phyloP scores from a whole-genome alignment of 1,140 invertebrate genomes.

The Manduca sexta region DNA sequence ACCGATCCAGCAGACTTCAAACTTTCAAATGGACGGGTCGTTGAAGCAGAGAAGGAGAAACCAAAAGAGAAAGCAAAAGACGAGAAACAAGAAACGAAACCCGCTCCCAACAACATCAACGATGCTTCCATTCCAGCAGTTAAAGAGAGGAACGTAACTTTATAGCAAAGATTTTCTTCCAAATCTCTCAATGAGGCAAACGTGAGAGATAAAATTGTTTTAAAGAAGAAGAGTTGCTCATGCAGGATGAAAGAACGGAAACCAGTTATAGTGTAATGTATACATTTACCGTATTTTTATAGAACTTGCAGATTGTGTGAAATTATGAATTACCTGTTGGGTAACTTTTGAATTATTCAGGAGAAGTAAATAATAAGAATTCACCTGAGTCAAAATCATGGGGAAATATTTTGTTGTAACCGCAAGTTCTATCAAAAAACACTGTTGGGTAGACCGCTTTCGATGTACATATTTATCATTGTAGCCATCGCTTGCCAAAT shows the following conservation, averaged over 20 bases:
- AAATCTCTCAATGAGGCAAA: conserved; percentile 43
- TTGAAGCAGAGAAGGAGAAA: conserved; percentile 26
- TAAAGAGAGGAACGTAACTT: conserved; percentile 37
- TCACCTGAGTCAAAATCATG: too few relatives aligned
- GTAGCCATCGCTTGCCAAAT: too few relatives aligned
- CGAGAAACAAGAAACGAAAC: conserved; percentile 24
- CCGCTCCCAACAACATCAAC: conserved; percentile 6
- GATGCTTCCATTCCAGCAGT: conserved; percentile 12
- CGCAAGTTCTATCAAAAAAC: too few relatives aligned
- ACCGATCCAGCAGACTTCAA: conserved; percentile 51
- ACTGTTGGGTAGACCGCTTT: too few relatives aligned
- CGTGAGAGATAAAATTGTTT: conserved; percentile 37
- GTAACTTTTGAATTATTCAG: too few relatives aligned
- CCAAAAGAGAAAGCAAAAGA: conserved; percentile 18
- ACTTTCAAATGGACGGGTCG: conserved; percentile 43
- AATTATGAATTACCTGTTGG: too few relatives aligned
- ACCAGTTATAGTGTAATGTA: conserved; percentile 42
- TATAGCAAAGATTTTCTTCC: conserved; percentile 60
- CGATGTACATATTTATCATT: too few relatives aligned
- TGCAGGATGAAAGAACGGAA: conserved; percentile 52
- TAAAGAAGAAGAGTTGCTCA: conserved; percentile 57
- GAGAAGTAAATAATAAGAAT: too few relatives aligned
- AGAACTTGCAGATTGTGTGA: too few relatives aligned
- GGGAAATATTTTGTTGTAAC: too few relatives aligned
- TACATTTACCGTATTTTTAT: too few relatives aligned